A percentile compares a stretch with the other conserved stretches of the same genome.
Evolutionary conservation across 2,797 vertebrate genomes (phyloP).

Genomic region (Urocyon cinereoargenteus): DNA sequence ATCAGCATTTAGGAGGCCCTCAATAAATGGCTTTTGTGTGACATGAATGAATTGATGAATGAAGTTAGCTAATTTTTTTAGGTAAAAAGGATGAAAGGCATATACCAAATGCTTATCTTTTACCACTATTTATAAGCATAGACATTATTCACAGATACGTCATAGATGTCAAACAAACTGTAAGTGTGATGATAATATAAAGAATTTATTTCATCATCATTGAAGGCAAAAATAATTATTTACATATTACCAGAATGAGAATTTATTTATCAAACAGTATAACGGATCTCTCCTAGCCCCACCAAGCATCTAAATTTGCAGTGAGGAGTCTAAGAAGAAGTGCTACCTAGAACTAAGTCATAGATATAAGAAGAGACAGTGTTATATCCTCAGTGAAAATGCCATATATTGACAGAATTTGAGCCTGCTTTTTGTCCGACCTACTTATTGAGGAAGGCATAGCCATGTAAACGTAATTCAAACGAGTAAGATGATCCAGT

Average conservation of each 20-base stretch:
- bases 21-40: neutral
- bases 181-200: neutral
- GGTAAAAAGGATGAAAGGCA: neutral
- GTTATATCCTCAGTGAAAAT: constrained; percentile 2
- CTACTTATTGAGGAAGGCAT: neutral
- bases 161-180: neutral
- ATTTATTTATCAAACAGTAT: neutral
- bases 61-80: constrained; percentile 21
- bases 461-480: neutral
- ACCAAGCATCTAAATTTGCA: neutral
- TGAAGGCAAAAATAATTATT: neutral
- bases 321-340: neutral
- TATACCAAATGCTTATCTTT: neutral
- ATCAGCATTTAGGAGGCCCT: neutral
- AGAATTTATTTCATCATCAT: neutral
- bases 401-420: neutral
- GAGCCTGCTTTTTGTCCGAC: neutral
- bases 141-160: neutral
- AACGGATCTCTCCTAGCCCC: neutral
- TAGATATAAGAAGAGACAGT: neutral
- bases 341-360: neutral
- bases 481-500: neutral
- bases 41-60: neutral
- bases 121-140: neutral
- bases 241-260: neutral